Conservation (phyloP, 2,113 vertebrate species). For the Corythornis cristatus region DNA sequence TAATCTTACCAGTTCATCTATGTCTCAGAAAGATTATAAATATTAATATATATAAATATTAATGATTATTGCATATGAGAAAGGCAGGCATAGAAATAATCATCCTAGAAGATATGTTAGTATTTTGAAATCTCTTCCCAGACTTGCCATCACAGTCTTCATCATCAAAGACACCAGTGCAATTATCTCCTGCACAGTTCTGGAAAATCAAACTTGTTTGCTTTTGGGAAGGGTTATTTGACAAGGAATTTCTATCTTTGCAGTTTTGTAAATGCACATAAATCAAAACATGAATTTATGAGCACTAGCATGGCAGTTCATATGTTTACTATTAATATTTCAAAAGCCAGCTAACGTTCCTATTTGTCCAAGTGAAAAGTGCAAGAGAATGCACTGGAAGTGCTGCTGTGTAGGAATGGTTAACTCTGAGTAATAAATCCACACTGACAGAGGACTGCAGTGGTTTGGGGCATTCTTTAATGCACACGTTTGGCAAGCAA, state of each 20-base stretch:
- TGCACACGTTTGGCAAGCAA: not conserved
- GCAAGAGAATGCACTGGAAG: not conserved
- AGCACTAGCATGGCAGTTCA: not conserved
- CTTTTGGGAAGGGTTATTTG: not conserved
- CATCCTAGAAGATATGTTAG: not conserved
- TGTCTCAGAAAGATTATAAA: constrained; percentile 14
- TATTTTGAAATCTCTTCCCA: not conserved
- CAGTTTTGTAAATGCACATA: not conserved
- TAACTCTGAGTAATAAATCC: constrained; percentile 25
- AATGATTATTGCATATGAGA: constrained; percentile 30
- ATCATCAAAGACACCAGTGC: not conserved
- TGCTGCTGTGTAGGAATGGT: not conserved
- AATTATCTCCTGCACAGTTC: not conserved
- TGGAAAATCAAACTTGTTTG: not conserved
- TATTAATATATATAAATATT: constrained; percentile 30
- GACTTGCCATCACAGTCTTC: not conserved
- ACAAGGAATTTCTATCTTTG: not conserved
- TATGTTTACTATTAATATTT: constrained; percentile 39
- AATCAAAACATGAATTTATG: not conserved
- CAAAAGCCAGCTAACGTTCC: constrained; percentile 4
- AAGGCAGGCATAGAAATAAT: not conserved
- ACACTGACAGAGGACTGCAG: not conserved
- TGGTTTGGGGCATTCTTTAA: constrained; percentile 22
- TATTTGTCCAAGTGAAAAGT: constrained; percentile 2
- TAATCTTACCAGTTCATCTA: constrained; percentile 14